Conservation (phyloP, 1,140 invertebrate genomes). For the Eumaeus atala region DNA sequence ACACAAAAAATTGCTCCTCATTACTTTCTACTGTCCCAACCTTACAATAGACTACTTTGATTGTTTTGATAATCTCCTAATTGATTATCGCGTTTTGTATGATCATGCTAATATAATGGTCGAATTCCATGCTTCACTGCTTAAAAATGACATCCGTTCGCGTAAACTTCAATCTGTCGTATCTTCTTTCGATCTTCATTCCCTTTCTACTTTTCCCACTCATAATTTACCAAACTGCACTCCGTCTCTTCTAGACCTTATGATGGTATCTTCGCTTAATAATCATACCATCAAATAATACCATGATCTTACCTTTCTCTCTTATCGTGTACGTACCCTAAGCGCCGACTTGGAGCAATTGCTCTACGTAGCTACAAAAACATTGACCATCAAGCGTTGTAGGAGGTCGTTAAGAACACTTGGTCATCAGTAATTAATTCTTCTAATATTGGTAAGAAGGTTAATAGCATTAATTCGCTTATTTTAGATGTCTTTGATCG, state of each 20-base stretch:
- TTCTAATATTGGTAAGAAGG: background rate
- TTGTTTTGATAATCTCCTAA: too few relatives aligned
- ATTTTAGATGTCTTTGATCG: background rate
- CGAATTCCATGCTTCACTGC: too few relatives aligned
- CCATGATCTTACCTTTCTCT: conserved; percentile 19
- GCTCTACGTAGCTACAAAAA: background rate
- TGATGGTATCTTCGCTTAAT: too few relatives aligned
- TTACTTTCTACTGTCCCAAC: too few relatives aligned
- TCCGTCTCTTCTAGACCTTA: background rate
- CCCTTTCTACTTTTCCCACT: background rate
- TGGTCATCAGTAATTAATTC: background rate
- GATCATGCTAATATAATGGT: too few relatives aligned
- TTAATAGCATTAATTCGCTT: background rate
- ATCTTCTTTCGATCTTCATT: background rate
- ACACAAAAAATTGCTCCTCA: too few relatives aligned
- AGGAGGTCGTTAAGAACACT: background rate
- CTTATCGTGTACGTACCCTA: conserved; percentile 15
- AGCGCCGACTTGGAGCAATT: conserved; percentile 6
- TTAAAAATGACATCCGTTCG: too few relatives aligned
- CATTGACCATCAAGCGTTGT: background rate
- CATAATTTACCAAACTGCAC: conserved; percentile 1
- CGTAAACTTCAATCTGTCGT: background rate
- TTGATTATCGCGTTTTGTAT: too few relatives aligned
- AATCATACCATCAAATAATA: too few relatives aligned
- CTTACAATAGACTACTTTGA: too few relatives aligned